phyloP scores from a whole-genome alignment of 2,888 invertebrate species.

The Antitype chi region DNA sequence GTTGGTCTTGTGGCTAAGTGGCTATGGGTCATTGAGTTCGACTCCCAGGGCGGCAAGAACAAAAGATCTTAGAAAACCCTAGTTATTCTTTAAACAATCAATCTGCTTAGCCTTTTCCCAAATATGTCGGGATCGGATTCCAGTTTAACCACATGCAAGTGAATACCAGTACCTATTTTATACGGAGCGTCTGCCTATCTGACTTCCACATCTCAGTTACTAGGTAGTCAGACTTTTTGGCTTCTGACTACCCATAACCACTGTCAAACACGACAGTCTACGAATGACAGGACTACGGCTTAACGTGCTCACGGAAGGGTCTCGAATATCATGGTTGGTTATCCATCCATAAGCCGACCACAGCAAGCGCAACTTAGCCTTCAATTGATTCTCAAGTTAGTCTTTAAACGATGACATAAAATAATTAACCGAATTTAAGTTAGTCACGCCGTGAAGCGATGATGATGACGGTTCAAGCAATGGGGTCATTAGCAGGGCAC shows the following conservation, averaged over 20 bases:
- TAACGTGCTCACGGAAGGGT: background rate
- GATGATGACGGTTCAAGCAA: background rate
- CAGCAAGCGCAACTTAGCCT: background rate
- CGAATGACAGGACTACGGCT: background rate
- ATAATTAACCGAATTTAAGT: constrained; percentile 7
- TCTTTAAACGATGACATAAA: background rate
- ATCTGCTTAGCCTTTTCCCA: background rate
- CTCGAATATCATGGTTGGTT: background rate
- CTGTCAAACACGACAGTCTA: background rate
- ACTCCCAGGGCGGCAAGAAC: background rate
- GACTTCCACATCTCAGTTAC: background rate
- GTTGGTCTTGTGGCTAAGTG: background rate
- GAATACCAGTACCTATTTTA: background rate
- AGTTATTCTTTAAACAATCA: background rate
- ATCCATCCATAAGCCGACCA: background rate
- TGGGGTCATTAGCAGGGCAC: constrained; percentile 7
- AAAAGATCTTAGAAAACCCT: too few relatives aligned
- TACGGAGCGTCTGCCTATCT: background rate
- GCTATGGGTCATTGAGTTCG: background rate
- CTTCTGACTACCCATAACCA: background rate
- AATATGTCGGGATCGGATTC: too few relatives aligned
- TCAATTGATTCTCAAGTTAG: background rate
- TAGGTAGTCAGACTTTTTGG: background rate
- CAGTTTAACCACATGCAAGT: background rate
- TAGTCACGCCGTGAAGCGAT: background rate